Base-by-base conservation (phyloP, 2,113 vertebrate species). In the Lycaon pictus region DNA sequence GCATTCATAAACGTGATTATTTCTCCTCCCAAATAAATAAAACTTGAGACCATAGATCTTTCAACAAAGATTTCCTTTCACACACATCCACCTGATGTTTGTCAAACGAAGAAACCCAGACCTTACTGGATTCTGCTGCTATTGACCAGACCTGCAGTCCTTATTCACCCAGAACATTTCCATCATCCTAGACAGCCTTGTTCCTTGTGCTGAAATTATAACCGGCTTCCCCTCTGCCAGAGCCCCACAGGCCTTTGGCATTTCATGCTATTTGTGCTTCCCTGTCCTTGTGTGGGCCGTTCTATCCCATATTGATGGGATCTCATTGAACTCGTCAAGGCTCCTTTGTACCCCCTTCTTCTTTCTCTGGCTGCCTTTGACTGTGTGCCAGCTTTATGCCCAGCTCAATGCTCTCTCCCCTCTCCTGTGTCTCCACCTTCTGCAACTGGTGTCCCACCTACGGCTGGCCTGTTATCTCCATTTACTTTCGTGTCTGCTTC, bases 51-150 rank as follows among this genome's bases (percentile, higher is more conserved):
- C 87, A 23, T 3, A 93, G 1, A 58, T 93, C 90, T 96, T 94
- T 85, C n/a, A 5, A 56, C 22, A 77, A 82, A 79, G 65, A 83
- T 74, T 35, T 88, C 93, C 92, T 92, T 96, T 88, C 76, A 88
- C 35, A 88, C 32, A 20, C 58, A 71, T 5, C 65, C 11, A 35
- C 37, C 85, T 2, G 20, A 7, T 53, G 53, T 84, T 79, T 85
- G 37, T 17, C 60, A 77, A 93, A 88, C 80, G 74, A 32, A n/a
- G 43, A 5, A 71, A 35, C 23, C 23, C 37, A 32, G 25, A 53
- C 56, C 83, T 92, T 74, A 11, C 4, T n/a, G 1, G n/a, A 62
- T 72, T 56, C 65, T 80, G 83, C 60, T 32, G 17, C 29, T n/a
- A 9, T 13, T 63, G 60, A 80, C 76, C 11, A 4, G 56, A 32